A percentile compares a stretch with the other conserved stretches of the same genome.
These are phyloP conservation scores for Sylvia atricapilla DNA, from an alignment of 2,113 vertebrate species.

Conservation along the genomic window DNA sequence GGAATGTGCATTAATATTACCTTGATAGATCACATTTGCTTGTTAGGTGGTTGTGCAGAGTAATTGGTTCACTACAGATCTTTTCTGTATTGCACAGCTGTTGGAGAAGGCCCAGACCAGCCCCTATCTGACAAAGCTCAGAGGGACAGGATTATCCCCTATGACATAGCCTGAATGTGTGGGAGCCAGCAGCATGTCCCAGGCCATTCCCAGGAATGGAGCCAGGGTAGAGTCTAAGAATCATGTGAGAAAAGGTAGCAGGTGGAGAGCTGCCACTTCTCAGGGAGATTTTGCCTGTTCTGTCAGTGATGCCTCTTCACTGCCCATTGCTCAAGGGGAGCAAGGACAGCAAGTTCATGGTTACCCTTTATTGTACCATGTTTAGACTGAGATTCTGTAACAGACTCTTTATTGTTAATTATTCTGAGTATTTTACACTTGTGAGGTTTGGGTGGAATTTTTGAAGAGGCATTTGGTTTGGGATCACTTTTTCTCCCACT, in stretches of 20 bases:
- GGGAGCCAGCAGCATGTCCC: neutral
- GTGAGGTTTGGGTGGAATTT: neutral
- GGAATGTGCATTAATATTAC: neutral
- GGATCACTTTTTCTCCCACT: neutral
- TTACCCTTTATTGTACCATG: neutral
- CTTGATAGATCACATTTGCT: neutral
- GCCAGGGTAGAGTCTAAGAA: neutral
- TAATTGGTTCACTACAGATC: neutral
- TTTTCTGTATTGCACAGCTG: neutral
- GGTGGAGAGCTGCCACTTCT: neutral
- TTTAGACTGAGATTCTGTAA: neutral
- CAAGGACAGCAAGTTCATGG: neutral
- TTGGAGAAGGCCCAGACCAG: neutral
- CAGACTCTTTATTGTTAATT: neutral
- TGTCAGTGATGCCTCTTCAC: neutral
- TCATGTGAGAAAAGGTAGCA: neutral
- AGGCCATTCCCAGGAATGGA: neutral
- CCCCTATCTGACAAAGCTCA: neutral
- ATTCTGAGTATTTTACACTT: neutral
- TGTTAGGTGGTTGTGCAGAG: neutral
- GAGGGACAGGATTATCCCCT: neutral
- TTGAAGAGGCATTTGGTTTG: neutral
- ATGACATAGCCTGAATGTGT: fast-evolving
- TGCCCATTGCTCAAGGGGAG: neutral
- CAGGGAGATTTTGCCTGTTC: neutral